A percentile compares a stretch with the other conserved stretches of the same genome.
Evolutionary conservation across 2,888 invertebrate species (phyloP).

Genomic region (Lasioglossum vierecki): DNA sequence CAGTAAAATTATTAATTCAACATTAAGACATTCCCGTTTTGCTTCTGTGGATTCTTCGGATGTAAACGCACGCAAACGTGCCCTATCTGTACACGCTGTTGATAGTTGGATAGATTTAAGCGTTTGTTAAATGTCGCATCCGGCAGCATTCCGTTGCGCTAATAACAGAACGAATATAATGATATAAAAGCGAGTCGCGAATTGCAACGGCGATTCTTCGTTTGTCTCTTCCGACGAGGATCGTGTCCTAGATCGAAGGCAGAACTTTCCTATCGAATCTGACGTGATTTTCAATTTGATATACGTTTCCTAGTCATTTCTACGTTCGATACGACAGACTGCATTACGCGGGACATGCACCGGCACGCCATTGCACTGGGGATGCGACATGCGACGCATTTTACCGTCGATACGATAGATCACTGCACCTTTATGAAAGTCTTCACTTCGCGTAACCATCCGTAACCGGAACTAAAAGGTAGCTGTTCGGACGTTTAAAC

Average conservation of each 20-base stretch:
- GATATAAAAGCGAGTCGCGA: not conserved
- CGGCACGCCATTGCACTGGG: not conserved
- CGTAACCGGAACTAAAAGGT: not conserved
- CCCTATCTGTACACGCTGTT: constrained; percentile 58
- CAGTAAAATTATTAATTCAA: not conserved
- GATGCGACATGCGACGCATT: not conserved
- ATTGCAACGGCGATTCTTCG: constrained; percentile 58
- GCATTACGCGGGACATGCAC: not conserved
- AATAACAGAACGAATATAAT: not conserved
- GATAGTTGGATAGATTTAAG: constrained; percentile 61
- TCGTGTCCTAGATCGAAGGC: not conserved
- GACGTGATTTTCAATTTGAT: constrained; percentile 34
- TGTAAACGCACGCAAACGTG: constrained; percentile 29
- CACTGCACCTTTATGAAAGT: not conserved
- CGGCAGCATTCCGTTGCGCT: constrained; percentile 65
- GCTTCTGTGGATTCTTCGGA: not conserved
- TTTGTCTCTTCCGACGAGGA: constrained; percentile 6
- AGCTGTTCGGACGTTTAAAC: not conserved
- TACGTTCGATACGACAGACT: constrained; percentile 13
- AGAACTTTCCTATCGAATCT: constrained; percentile 16
- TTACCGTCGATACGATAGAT: not conserved
- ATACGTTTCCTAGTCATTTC: constrained; percentile 6
- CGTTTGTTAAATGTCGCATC: constrained; percentile 59
- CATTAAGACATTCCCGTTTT: not conserved
- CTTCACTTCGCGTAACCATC: not conserved